Evolutionary conservation across 1,140 invertebrate species (phyloP), one percentile per base, ranked within the genome.

Genomic region (Penaeus chinensis): DNA sequence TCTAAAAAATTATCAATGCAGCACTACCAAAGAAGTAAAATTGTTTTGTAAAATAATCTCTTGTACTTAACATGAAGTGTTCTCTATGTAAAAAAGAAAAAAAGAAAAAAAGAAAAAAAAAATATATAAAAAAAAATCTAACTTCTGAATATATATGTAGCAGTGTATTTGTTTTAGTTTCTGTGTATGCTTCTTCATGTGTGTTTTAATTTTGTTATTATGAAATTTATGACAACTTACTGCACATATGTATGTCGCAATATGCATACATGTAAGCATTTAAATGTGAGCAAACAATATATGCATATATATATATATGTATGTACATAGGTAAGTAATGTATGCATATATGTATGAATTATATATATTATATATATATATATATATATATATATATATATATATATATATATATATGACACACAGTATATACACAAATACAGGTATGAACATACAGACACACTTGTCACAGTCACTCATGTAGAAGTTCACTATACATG

Each of bases 361-460:
- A 71, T 71, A 71, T 71, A 71, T 20, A 71, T 71, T 22, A 71
- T 71, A 71, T 20, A 71, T 71, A 71, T 71, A 71, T 71, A 71
- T 71, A 71, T 71, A 71, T 32, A 71, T 71, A 71, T 32, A 71
- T 32, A 71, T 32, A 71, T 32, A 71, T 71, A 71, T 71, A 71
- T 71, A 71, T 71, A 71, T 71, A 71, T 71, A 71, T 71, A 71
- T 32, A 71, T 71, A 71, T 71, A 71, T 71, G 22, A 69, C 5
- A 69, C 66, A 71, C n/a, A 24, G 24, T 32, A 71, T 32, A 71
- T 32, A 71, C 20, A 71, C 13, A 71, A 13, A 71, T 71, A 71
- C 32, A 71, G 10, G 18, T 71, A 71, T 71, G 18, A 13, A 71
- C 20, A 71, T 32, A 71, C 18, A 71, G 1, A 71, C 11, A 71